These are phyloP conservation scores for Acrobasis consociella DNA, from an alignment of 2,888 invertebrate genomes.

Conservation along the genomic window DNA sequence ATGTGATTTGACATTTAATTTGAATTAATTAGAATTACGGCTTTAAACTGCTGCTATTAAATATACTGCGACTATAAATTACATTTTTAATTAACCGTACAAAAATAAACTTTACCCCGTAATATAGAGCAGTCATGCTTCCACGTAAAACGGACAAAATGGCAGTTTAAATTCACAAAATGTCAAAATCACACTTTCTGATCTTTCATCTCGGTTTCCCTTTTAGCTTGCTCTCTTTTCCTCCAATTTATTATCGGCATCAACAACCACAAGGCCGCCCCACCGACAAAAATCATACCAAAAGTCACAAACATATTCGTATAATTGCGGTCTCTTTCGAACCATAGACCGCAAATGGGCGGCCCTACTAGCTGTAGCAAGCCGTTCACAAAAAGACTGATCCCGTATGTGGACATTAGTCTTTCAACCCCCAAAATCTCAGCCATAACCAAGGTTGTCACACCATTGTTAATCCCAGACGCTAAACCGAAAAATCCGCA, in stretches of 20 bases:
- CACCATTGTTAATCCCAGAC: conserved; percentile 92
- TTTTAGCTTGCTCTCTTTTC: conserved; percentile 47
- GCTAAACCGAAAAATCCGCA: conserved; percentile 91
- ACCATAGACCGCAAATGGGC: conserved; percentile 90
- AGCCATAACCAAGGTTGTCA: conserved; percentile 93
- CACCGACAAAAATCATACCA: conserved; percentile 88
- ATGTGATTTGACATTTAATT: not conserved
- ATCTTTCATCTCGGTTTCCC: conserved; percentile 34
- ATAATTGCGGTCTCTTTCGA: conserved; percentile 84
- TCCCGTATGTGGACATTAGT: conserved; percentile 92
- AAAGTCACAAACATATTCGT: conserved; percentile 88
- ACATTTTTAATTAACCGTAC: not conserved
- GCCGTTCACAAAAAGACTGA: conserved; percentile 93
- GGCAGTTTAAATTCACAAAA: not conserved
- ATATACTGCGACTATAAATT: not conserved
- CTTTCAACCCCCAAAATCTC: conserved; percentile 93
- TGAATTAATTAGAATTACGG: not conserved
- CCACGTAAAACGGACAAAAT: not conserved
- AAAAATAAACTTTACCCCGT: not conserved
- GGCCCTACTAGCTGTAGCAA: conserved; percentile 91
- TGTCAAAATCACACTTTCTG: conserved; percentile 20
- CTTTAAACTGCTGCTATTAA: not conserved
- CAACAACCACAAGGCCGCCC: conserved; percentile 88
- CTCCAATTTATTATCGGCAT: conserved; percentile 87
- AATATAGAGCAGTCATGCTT: no score